Evolutionary conservation across 2,888 invertebrate species (phyloP), one percentile per base, ranked within the genome.

Genomic region (Hirtodrosophila trivittata): DNA sequence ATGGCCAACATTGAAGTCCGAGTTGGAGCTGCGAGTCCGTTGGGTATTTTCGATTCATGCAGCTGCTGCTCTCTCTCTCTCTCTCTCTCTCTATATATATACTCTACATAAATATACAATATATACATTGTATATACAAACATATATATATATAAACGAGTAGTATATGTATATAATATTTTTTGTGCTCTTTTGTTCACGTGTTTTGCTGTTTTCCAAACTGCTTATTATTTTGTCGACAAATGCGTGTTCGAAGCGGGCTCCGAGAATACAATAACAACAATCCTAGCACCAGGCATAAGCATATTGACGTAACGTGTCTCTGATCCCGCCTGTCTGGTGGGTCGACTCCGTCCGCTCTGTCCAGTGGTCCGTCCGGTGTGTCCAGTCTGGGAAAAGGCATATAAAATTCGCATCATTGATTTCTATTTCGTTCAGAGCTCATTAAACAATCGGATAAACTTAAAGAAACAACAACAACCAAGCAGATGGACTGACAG

Each of bases 391-490:
- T 63, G 59, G 47, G 18, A 21, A 46, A 59, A 64, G 66, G 56
- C 75, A 71, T 65, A 77, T 77, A 75, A 77, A 77, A 77, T 69
- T 72, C 76, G 75, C 77, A 77, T 77, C 76, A 77, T 77, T 77
- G 76, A 77, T 77, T 77, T 77, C 76, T 77, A 77, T 77, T 77
- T 72, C 66, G 59, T 77, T 77, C 77, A 77, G 75, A 77, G 77
- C 76, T 77, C 76, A 77, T 77, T 77, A 77, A 77, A 77, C 76
- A 77, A 77, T 75, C 77, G 76, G 77, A 74, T 77, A 77, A 77
- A 75, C 68, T 76, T 76, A 66, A 72, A 76, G 74, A 58, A 73
- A 73, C 55, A 67, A 64, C 55, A 67, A 51, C 33, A 50, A 39
- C 9, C 37, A 25, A 47, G 46, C 70, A 72, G 73, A 47, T 70